Base-by-base conservation (phyloP, 2,888 invertebrate genomes). In the Lypha dubia region DNA sequence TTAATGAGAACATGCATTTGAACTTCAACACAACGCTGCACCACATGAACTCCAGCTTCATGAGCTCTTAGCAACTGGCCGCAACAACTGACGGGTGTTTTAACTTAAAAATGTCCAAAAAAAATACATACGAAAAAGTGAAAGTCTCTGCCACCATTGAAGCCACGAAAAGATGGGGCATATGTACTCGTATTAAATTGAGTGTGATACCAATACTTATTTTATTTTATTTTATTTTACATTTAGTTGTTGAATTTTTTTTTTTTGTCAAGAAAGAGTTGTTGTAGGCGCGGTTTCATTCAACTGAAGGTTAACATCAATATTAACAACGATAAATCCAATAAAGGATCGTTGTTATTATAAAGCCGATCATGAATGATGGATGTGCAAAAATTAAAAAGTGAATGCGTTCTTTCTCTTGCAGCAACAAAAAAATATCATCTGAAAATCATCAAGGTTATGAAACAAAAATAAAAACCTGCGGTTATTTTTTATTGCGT, bases 271-370 rank as follows among this genome's bases (percentile, higher is more conserved):
- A 80, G 51, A 56, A 56, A 71, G 70, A 70, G 32, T 79, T 84
- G 76, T 84, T 81, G 84, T 84, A 84, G 84, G 84, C 81, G 84
- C 84, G 76, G 79, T 71, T 75, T 41, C 17, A 44, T 15, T 13
- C 56, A 68, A 74, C 35, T 60, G 80, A 84, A 84, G 83, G 83
- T 84, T 70, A 79, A 60, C 73, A 22, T 79, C 65, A 24, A 35
- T 68, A 22, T 58, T 63, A 35, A 51, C 68, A 53, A n/a, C 24
- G 15, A 3, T 46, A 60, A 67, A 58, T 35, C 60, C 32, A 44
- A 68, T 63, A 58, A 84, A 81, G 81, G 77, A n/a, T 80, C 84
- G 49, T 38, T n/a, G n/a, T n/a, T n/a, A n/a, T n/a, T 62, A 74
- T 81, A 74, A 84, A 73, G 67, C 71, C 58, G 68, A 68, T 81